A percentile compares a stretch with the other conserved stretches of the same genome.
Evolutionary conservation across 2,888 invertebrate species (phyloP).

Genomic region (Thalpophila matura): DNA sequence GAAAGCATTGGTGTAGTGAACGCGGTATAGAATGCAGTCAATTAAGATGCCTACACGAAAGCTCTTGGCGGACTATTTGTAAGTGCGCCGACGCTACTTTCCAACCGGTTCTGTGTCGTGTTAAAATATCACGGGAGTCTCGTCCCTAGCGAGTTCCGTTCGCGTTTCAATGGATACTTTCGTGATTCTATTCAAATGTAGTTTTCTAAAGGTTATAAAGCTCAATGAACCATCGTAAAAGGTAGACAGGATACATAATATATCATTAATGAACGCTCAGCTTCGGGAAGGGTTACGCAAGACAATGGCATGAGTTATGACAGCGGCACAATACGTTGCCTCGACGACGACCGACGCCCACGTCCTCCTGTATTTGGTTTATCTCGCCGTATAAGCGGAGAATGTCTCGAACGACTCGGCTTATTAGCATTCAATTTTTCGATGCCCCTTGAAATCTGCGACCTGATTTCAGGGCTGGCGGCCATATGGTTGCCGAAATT

Average conservation of each 20-base stretch:
- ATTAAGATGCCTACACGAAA: slow-evolving; percentile 83
- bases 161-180: slow-evolving; percentile 59
- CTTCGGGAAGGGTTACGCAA: slow-evolving; percentile 80
- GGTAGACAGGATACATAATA: slow-evolving; percentile 83
- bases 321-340: slow-evolving; percentile 71
- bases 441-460: slow-evolving; percentile 72
- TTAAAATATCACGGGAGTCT: slow-evolving; percentile 70
- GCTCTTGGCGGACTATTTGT: slow-evolving; percentile 73
- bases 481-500: slow-evolving; percentile 75
- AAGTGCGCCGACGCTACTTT: slow-evolving; percentile 77
- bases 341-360: slow-evolving; percentile 83
- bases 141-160: slow-evolving; percentile 66
- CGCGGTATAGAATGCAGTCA: slow-evolving; percentile 70
- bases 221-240: slow-evolving; percentile 82
- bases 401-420: slow-evolving; percentile 76
- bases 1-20: slow-evolving; percentile 59
- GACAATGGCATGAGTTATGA: slow-evolving; percentile 80
- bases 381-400: slow-evolving; percentile 85
- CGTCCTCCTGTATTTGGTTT: slow-evolving; percentile 79
- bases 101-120: slow-evolving; percentile 79
- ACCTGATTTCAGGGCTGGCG: slow-evolving; percentile 63
- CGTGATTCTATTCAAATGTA: slow-evolving; percentile 61
- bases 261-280: slow-evolving; percentile 76
- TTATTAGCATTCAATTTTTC: slow-evolving; percentile 81
- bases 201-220: slow-evolving; percentile 70